Evolutionary conservation across 2,888 invertebrate species (phyloP).

Genomic region (Leistus spinibarbis): DNA sequence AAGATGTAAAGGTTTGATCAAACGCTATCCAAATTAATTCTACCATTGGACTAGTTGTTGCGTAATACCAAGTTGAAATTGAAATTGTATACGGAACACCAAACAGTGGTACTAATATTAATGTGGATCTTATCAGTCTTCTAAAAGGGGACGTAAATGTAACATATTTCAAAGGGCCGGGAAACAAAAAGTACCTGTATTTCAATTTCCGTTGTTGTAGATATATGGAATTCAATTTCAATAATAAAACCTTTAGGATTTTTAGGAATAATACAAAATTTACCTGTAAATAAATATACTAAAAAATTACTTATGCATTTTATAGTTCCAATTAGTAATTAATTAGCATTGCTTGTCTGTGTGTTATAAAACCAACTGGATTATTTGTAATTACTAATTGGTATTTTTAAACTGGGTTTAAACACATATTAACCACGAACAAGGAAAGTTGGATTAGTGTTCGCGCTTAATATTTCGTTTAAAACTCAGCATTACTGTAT

Average conservation of each 20-base stretch:
- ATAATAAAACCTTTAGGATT: slow-evolving; percentile 63
- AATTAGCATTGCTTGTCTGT: too few relatives aligned
- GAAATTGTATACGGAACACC: slow-evolving; percentile 69
- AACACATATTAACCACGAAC: too few relatives aligned
- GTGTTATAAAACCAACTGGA: too few relatives aligned
- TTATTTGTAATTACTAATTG: too few relatives aligned
- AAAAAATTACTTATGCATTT: too few relatives aligned
- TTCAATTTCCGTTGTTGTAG: slow-evolving; percentile 64
- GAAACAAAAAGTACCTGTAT: slow-evolving; percentile 62
- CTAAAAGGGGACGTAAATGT: too few relatives aligned
- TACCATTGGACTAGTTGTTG: slow-evolving; percentile 56
- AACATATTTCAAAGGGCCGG: neutral
- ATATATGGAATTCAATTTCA: slow-evolving; percentile 64
- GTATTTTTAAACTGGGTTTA: too few relatives aligned
- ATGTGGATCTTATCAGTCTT: slow-evolving; percentile 66
- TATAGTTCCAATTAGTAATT: too few relatives aligned
- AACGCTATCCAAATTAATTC: slow-evolving; percentile 68
- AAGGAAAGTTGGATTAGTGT: too few relatives aligned
- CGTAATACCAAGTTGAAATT: slow-evolving; percentile 59
- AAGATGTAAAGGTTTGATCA: slow-evolving; percentile 69
- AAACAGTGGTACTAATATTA: slow-evolving; percentile 70
- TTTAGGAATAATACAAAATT: slow-evolving; percentile 68
- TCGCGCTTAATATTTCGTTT: too few relatives aligned
- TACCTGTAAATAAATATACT: slow-evolving; percentile 64
- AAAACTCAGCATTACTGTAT: too few relatives aligned